A percentile compares a stretch with the other conserved stretches of the same genome.
These are phyloP conservation scores for Disparrhopalites patrizii DNA, from an alignment of 2,888 invertebrate genomes.

Conservation along the genomic window DNA sequence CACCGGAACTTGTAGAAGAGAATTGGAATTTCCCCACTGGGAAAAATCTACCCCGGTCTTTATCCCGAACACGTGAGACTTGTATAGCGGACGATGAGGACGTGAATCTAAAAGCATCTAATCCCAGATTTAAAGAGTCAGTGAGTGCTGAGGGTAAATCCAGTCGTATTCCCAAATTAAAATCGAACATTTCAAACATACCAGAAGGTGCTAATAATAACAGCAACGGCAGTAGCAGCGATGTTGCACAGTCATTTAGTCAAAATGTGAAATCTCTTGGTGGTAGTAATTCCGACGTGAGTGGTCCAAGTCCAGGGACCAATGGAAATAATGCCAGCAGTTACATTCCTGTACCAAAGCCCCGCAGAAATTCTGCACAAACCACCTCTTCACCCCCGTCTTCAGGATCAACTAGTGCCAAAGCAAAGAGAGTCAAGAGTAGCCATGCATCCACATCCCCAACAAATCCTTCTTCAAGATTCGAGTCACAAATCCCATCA, in stretches of 20 bases:
- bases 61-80: conserved; percentile 46
- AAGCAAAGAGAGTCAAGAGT: background rate
- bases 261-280: conserved; percentile 6
- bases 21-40: conserved; percentile 48
- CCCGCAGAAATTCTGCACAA: conserved; percentile 2
- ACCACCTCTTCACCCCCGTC: background rate
- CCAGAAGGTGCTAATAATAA: conserved; percentile 36
- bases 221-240: no score
- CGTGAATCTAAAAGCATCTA: conserved; percentile 11
- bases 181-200: conserved; percentile 34
- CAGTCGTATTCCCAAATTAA: conserved; percentile 20
- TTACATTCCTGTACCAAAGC: conserved; percentile 20
- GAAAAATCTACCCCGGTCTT: conserved; percentile 46
- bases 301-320: conserved; percentile 7
- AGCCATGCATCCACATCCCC: background rate
- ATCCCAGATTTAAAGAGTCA: conserved; percentile 15
- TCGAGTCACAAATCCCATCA: no score
- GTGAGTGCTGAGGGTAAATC: conserved; percentile 2
- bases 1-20: conserved; percentile 32
- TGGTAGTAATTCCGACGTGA: background rate
- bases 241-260: no score
- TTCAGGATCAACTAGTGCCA: background rate
- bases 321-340: background rate
- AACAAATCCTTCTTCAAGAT: no score
- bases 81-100: conserved; percentile 41